Evolutionary conservation across 1,140 invertebrate species (phyloP).

Genomic region (Nymphalis io): DNA sequence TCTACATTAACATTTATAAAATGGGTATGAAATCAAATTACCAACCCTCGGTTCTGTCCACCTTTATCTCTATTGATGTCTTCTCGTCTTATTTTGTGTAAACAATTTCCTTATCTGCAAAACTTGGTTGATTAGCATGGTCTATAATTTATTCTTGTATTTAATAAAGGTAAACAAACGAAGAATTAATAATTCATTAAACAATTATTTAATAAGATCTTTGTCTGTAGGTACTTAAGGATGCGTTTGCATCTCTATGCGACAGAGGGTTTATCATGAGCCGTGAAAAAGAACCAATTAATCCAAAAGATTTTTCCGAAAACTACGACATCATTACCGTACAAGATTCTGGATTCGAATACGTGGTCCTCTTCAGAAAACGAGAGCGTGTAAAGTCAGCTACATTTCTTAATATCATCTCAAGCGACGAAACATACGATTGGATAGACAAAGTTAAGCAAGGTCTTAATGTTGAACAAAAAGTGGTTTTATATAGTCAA

Average conservation of each 20-base stretch:
- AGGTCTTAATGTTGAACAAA: constrained; percentile 79
- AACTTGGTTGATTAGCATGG: too few relatives aligned
- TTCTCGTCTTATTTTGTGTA: too few relatives aligned
- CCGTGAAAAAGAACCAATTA: constrained; percentile 69
- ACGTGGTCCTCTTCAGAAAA: constrained; percentile 72
- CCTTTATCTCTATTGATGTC: too few relatives aligned
- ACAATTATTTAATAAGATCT: too few relatives aligned
- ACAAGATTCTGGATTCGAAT: constrained; percentile 70
- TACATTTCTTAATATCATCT: constrained; percentile 65
- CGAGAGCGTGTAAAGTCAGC: constrained; percentile 65
- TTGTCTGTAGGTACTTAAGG: constrained; percentile 59
- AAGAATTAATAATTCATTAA: too few relatives aligned
- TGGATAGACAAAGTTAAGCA: constrained; percentile 80
- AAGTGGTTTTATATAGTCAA: constrained; percentile 82
- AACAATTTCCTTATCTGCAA: too few relatives aligned
- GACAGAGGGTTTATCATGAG: constrained; percentile 80
- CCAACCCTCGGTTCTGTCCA: too few relatives aligned
- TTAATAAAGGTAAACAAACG: too few relatives aligned
- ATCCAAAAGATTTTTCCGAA: constrained; percentile 56
- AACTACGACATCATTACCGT: constrained; percentile 72
- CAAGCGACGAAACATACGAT: constrained; percentile 56
- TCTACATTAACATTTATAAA: too few relatives aligned
- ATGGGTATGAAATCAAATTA: too few relatives aligned
- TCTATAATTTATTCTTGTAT: too few relatives aligned
- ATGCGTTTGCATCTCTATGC: constrained; percentile 62